These are phyloP conservation scores for Pristionchus fissidentatus DNA, from an alignment of 2,888 invertebrate species.

Conservation along the genomic window DNA sequence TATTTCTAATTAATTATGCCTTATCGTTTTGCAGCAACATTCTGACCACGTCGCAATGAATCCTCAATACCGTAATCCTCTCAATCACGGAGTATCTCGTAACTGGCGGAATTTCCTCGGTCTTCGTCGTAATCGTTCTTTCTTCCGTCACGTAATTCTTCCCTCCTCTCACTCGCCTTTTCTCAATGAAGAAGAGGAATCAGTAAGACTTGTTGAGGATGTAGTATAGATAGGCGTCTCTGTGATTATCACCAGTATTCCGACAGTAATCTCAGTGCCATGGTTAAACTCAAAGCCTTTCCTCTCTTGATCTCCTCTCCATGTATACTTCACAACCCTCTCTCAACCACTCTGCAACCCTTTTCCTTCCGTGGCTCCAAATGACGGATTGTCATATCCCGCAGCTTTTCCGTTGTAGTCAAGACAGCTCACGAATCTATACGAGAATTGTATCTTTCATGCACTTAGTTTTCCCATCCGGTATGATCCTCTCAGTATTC, in stretches of 20 bases:
- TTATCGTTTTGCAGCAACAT: slow-evolving; percentile 23
- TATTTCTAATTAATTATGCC: too few relatives aligned
- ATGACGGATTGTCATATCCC: slow-evolving; percentile 30
- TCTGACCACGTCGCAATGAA: slow-evolving; percentile 58
- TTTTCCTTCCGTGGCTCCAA: neutral
- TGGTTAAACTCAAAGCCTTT: neutral
- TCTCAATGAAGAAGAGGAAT: slow-evolving; percentile 49
- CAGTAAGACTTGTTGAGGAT: neutral
- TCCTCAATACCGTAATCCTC: slow-evolving; percentile 87
- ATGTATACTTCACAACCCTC: too few relatives aligned
- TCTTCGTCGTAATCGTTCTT: slow-evolving; percentile 82
- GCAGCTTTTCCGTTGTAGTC: neutral
- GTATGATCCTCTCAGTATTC: slow-evolving; percentile 14
- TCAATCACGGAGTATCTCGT: slow-evolving; percentile 87
- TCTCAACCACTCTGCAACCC: neutral
- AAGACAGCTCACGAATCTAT: neutral
- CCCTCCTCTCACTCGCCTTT: slow-evolving; percentile 88
- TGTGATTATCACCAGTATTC: neutral
- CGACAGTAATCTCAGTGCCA: slow-evolving; percentile 13
- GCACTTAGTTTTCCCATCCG: slow-evolving; percentile 4
- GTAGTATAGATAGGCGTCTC: neutral
- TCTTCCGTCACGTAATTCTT: slow-evolving; percentile 84
- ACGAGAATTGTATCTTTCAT: slow-evolving; percentile 22
- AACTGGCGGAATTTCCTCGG: slow-evolving; percentile 94
- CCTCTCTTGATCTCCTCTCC: neutral